A percentile compares a stretch with the other conserved stretches of the same genome.
These are phyloP conservation scores for Akabosia matsudoensis DNA, from an alignment of 1,140 invertebrate genomes.

Conservation along the genomic window DNA sequence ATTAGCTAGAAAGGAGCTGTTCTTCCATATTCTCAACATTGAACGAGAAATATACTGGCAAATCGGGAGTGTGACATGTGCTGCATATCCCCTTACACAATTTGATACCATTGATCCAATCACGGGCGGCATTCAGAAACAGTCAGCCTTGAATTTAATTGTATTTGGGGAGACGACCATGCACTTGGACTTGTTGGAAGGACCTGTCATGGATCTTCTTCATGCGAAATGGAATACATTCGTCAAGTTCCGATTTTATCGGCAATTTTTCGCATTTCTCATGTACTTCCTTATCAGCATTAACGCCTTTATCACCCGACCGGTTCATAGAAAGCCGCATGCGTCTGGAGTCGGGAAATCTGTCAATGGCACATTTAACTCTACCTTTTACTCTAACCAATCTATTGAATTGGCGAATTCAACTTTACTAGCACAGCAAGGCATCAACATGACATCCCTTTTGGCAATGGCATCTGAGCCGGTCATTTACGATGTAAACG, in stretches of 20 bases:
- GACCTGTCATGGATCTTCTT: slow-evolving; percentile 86
- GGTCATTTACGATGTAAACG: not conserved
- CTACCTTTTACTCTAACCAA: slow-evolving; percentile 36
- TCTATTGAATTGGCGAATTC: slow-evolving; percentile 43
- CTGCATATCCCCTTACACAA: slow-evolving; percentile 91
- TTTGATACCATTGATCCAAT: slow-evolving; percentile 92
- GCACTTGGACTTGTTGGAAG: slow-evolving; percentile 93
- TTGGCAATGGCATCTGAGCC: not conserved
- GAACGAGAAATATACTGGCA: slow-evolving; percentile 96
- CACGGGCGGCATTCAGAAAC: slow-evolving; percentile 78
- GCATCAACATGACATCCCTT: not conserved
- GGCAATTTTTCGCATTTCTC: slow-evolving; percentile 83
- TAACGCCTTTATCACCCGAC: slow-evolving; percentile 79
- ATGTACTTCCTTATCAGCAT: slow-evolving; percentile 85
- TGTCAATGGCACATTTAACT: slow-evolving; percentile 28
- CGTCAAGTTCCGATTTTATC: slow-evolving; percentile 88
- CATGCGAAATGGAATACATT: slow-evolving; percentile 98
- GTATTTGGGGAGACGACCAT: slow-evolving; percentile 82
- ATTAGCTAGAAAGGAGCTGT: slow-evolving; percentile 81
- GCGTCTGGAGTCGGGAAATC: slow-evolving; percentile 18
- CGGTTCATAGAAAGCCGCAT: slow-evolving; percentile 51
- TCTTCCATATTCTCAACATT: slow-evolving; percentile 92
- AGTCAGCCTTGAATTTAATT: slow-evolving; percentile 62
- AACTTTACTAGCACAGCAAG: slow-evolving; percentile 15
- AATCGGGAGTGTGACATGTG: slow-evolving; percentile 87